Base-by-base conservation (phyloP, 2,888 invertebrate genomes). In the Melanotus villosus region DNA sequence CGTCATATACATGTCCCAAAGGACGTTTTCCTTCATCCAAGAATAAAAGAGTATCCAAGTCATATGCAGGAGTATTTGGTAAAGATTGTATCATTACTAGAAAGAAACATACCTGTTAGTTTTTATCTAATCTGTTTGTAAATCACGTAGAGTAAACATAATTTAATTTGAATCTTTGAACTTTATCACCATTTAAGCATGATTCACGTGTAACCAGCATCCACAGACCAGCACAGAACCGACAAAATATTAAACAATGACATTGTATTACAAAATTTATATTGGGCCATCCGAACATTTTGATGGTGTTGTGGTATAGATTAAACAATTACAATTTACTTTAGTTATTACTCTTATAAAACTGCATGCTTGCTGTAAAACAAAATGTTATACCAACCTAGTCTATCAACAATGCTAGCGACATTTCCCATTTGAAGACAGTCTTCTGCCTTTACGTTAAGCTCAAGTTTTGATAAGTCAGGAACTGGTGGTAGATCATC, bases 11-110 rank as follows among this genome's bases (percentile, higher is more conserved):
- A 82, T 91, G 90, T 5, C 94, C 94, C 2, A 96, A 84, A 7
- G 93, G 88, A 75, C 89, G 89, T 70, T 91, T 89, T 2, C 95
- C 94, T 76, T 91, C 90, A 10, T 96, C 92, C 68, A 95, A 81
- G 83, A 98, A 98, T 60, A 98, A 85, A 10, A 97, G 89, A 0
- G 95, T 94, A 72, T 97, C 97, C 74, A 96, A 84, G 85, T 97
- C 92, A 62, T 97, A 89, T 0, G 95, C 90, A 50, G 95, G 92
- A 14, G 91, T 90, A 65, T 90, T 90, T 9, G 91, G 90, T 57
- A 90, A 85, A 7, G 93, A 90, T 75, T 90, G 89, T 19, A 97
- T 90, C 77, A 95, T 89, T 38, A 96, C 95, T 93, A 84, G 12
- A 87, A 86, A 71, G 75, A 71, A 73, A 73, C 19, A 10, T 47